Evolutionary conservation across 2,797 vertebrate species (phyloP).

Genomic region (Poecilia velifera): DNA sequence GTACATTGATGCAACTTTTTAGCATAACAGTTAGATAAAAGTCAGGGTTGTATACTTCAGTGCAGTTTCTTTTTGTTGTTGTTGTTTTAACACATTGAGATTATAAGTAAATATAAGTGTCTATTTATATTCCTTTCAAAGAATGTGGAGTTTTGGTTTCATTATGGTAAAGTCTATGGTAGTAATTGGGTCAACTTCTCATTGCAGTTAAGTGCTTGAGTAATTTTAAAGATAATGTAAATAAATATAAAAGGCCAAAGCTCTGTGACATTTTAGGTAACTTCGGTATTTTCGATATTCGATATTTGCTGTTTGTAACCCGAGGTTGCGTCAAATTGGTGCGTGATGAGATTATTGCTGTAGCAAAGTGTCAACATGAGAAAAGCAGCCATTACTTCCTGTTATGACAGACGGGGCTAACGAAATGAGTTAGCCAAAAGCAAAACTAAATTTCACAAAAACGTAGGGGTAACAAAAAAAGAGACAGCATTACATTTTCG

Average conservation of each 20-base stretch:
- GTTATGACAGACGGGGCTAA: conserved; percentile 42
- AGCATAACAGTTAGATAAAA: not conserved
- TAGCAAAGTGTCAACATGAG: conserved; percentile 51
- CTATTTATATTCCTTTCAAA: not conserved
- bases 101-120: not conserved
- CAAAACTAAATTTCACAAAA: not conserved
- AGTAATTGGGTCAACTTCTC: not conserved
- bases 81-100: not conserved
- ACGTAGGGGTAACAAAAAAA: not conserved
- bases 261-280: not conserved
- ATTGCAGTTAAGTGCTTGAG: too few species aligned
- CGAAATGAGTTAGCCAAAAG: conserved; percentile 5
- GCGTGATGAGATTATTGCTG: not conserved
- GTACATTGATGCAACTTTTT: not conserved
- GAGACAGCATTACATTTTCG: not conserved
- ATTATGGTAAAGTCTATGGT: not conserved
- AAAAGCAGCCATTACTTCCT: conserved; percentile 49
- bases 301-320: not conserved
- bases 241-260: not conserved
- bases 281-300: not conserved
- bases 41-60: not conserved
- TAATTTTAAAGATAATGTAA: not conserved
- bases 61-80: not conserved
- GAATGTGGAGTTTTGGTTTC: not conserved
- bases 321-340: not conserved